phyloP scores from a whole-genome alignment of 2,113 vertebrate genomes.

The Dicrurus megarhynchus region DNA sequence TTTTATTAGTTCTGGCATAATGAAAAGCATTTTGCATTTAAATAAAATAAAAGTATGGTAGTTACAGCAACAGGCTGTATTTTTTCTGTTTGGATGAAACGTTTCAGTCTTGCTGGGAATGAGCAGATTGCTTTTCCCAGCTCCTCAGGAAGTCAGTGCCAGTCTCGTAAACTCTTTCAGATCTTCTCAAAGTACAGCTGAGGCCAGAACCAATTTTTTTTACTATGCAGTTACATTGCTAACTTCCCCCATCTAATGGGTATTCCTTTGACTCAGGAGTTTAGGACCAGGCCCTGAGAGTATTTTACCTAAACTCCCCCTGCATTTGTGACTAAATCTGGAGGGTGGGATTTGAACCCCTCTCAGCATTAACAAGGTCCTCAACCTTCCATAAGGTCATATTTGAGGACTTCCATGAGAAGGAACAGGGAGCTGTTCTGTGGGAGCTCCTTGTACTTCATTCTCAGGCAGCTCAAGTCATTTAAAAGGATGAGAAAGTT shows the following conservation, averaged over 20 bases:
- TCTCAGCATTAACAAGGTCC: neutral
- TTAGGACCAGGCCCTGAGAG: neutral
- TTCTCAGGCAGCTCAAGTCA: conserved; percentile 43
- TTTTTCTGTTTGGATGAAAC: neutral
- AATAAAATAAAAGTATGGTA: neutral
- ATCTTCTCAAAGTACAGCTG: neutral
- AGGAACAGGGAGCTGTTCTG: neutral
- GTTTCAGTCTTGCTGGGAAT: conserved; percentile 32
- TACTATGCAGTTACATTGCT: neutral
- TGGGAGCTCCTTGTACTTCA: neutral
- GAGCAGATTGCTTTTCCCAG: conserved; percentile 19
- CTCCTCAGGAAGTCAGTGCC: conserved; percentile 12
- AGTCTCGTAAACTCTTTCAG: conserved; percentile 24
- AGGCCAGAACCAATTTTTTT: neutral
- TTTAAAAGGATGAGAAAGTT: conserved; percentile 57
- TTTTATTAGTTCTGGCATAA: conserved; percentile 7
- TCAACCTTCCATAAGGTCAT: neutral
- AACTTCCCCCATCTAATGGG: neutral
- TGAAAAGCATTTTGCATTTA: conserved; percentile 2
- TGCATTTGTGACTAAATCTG: neutral
- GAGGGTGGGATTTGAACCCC: neutral
- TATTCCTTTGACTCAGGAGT: neutral
- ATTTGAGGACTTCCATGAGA: neutral
- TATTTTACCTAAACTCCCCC: neutral
- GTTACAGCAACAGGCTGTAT: conserved; percentile 22